phyloP scores from a whole-genome alignment of 1,140 invertebrate genomes.

The Lepidurus arcticus region DNA sequence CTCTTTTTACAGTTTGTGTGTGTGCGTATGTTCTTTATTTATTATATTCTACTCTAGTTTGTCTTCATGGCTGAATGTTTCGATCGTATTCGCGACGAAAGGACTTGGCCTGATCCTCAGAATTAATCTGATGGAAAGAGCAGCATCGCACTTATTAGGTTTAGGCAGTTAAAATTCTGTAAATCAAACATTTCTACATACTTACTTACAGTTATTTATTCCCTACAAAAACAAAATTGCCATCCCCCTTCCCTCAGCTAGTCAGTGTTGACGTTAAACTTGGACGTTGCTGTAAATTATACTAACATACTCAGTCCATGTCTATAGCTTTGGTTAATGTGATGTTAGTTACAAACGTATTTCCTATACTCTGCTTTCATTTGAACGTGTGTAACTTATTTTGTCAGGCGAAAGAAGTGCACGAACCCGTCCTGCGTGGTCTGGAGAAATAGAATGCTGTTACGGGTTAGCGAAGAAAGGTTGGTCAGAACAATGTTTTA shows the following conservation, averaged over 20 bases:
- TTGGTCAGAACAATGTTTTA: neutral
- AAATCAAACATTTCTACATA: too few species aligned
- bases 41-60: conserved; percentile 61
- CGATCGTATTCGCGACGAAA: conserved; percentile 84
- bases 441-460: neutral
- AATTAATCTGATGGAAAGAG: neutral
- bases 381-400: neutral
- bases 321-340: conserved; percentile 19
- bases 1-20: neutral
- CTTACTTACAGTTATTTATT: neutral
- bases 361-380: neutral
- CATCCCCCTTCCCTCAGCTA: conserved; percentile 4
- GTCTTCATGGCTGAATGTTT: conserved; percentile 90
- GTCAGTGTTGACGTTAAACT: conserved; percentile 15
- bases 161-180: too few species aligned
- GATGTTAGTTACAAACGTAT: conserved; percentile 2
- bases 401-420: neutral
- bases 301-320: conserved; percentile 14
- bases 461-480: neutral
- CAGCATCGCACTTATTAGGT: too few species aligned
- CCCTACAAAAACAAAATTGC: neutral
- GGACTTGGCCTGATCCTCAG: conserved; percentile 40
- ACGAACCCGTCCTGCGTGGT: neutral
- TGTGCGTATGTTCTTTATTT: conserved; percentile 18
- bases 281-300: conserved; percentile 11